Evolutionary conservation across 1,140 invertebrate species (phyloP).

Genomic region (Oedothorax gibbosus): DNA sequence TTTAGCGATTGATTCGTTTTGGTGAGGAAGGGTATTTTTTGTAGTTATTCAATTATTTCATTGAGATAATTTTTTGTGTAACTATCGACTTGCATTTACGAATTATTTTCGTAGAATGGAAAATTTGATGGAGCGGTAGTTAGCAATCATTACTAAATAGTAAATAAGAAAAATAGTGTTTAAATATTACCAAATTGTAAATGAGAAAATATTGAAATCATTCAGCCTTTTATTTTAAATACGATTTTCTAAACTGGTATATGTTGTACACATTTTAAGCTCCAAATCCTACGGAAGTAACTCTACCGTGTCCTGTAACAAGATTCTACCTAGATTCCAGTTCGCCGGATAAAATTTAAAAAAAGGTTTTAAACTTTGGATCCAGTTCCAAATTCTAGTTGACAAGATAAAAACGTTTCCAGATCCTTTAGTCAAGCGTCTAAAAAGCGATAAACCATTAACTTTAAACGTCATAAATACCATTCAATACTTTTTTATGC

Average conservation of each 20-base stretch:
- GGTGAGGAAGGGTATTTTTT: too few species aligned
- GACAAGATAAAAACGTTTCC: constrained; percentile 17
- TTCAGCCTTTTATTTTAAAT: too few species aligned
- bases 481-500: not conserved
- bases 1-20: too few species aligned
- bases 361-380: constrained; percentile 30
- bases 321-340: constrained; percentile 28
- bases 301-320: constrained; percentile 13
- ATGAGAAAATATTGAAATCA: too few species aligned
- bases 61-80: too few species aligned
- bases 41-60: too few species aligned
- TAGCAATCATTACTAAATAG: too few species aligned
- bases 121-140: too few species aligned
- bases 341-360: not conserved
- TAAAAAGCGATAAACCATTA: not conserved
- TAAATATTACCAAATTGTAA: too few species aligned
- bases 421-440: not conserved
- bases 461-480: not conserved
- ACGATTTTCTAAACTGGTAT: not conserved
- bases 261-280: constrained; percentile 28
- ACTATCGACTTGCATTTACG: too few species aligned
- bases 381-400: not conserved
- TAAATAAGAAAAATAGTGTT: too few species aligned
- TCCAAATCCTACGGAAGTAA: not conserved
- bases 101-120: too few species aligned